Evolutionary conservation across 1,140 invertebrate species (phyloP), one percentile per base, ranked within the genome.

Genomic region (Drosophila tsacasi): DNA sequence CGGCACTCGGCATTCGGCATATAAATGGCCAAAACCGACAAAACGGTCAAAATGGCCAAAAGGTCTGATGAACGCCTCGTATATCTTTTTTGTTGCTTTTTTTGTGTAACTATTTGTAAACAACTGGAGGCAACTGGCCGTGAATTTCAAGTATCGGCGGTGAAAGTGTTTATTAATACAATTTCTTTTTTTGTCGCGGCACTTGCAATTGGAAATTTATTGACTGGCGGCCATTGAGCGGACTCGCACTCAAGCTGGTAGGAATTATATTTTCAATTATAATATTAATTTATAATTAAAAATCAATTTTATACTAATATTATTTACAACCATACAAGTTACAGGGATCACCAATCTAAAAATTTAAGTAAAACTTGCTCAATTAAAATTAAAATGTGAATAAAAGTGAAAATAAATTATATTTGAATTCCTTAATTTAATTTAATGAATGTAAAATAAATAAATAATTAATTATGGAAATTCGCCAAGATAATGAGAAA

Each of bases 91-190:
- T 30, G 19, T 9, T 30, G 30, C 30, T n/a, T 55, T 54, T 64
- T 65, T 69, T 25, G 27, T 30, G 63, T 25, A 85, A 74, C 78
- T 73, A 72, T 83, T 83, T 77, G 73, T 75, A 76, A 78, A 89
- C 81, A 81, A 76, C 81, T 60, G 68, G 50, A 61, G 61, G 83
- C 66, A 71, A 63, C 74, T 85, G 60, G 67, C 65, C 54, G 67
- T 78, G 77, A 81, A 83, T 83, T 83, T 78, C 73, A 87, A 87
- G 67, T 78, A 78, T 76, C 83, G 77, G 46, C 60, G 84, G 84
- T 84, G 84, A 87, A 87, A 87, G 84, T 87, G 81, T 84, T 84
- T 87, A 89, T 81, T 81, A 89, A 89, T 69, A 84, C 63, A 84
- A 81, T 87, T 89, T 87, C 84, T 77, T 75, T 89, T 59, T 82